A percentile compares a stretch with the other conserved stretches of the same genome.
These are phyloP conservation scores for Hylaea fasciaria DNA, from an alignment of 2,888 invertebrate species.

Conservation along the genomic window DNA sequence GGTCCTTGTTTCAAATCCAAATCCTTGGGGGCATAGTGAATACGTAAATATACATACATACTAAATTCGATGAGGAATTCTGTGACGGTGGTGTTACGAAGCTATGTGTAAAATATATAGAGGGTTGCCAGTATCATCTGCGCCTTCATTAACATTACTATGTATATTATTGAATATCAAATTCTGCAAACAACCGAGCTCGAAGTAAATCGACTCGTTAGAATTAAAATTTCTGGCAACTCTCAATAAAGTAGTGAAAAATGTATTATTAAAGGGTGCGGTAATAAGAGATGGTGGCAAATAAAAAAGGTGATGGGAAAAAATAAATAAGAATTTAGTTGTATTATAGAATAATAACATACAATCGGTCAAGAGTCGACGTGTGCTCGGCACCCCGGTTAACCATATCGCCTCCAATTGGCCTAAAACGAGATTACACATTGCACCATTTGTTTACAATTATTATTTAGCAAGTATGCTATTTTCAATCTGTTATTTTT, in stretches of 20 bases:
- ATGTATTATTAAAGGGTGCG: conserved; percentile 33
- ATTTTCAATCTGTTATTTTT: not conserved
- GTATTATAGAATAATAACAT: conserved; percentile 71
- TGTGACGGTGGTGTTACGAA: conserved; percentile 19
- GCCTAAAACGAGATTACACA: conserved; percentile 79
- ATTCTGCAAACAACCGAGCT: not conserved
- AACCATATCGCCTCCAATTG: conserved; percentile 82
- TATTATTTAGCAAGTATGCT: not conserved
- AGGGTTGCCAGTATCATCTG: conserved; percentile 23
- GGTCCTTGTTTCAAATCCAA: too few relatives aligned
- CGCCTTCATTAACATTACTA: not conserved
- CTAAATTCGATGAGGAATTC: conserved; percentile 1
- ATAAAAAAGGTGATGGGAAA: conserved; percentile 31
- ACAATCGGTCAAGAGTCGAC: conserved; percentile 83
- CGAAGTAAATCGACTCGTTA: not conserved
- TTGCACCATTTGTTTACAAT: conserved; percentile 26
- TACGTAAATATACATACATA: conserved; percentile 9
- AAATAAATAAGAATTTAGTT: conserved; percentile 44
- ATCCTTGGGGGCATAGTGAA: not conserved
- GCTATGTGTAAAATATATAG: conserved; percentile 19
- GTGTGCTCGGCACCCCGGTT: conserved; percentile 82
- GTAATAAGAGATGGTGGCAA: conserved; percentile 27
- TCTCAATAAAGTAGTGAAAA: conserved; percentile 21
- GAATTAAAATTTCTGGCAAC: conserved; percentile 32
- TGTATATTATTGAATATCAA: not conserved